Conservation (phyloP, 2,888 invertebrate genomes). For the Agriotes lineatus region DNA sequence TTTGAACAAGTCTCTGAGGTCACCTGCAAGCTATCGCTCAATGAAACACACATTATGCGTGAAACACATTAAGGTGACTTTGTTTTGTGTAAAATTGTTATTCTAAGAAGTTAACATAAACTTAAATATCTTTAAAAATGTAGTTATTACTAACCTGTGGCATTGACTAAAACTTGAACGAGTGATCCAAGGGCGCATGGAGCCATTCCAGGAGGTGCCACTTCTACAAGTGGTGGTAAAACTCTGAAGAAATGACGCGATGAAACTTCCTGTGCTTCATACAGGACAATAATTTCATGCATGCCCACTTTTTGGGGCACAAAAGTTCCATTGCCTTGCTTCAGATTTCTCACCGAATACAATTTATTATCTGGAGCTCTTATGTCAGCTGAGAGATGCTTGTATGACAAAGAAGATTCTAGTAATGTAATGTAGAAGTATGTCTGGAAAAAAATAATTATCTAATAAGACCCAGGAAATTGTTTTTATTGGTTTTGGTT, state of each 20-base stretch:
- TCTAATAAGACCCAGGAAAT: not conserved
- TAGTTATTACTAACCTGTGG: constrained; percentile 71
- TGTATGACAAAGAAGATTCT: constrained; percentile 66
- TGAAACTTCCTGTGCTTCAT: constrained; percentile 70
- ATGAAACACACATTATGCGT: too few species aligned
- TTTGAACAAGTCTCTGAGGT: too few species aligned
- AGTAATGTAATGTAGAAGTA: constrained; percentile 83
- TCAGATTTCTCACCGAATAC: constrained; percentile 64
- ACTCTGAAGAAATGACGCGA: constrained; percentile 84
- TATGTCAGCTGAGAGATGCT: constrained; percentile 61
- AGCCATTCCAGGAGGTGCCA: constrained; percentile 92
- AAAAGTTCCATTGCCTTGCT: constrained; percentile 86
- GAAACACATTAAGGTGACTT: too few species aligned
- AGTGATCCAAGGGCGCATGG: constrained; percentile 95
- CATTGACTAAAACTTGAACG: constrained; percentile 93
- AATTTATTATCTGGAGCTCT: constrained; percentile 63
- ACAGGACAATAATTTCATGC: constrained; percentile 81
- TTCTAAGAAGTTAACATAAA: too few species aligned
- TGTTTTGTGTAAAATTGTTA: too few species aligned
- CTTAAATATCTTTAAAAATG: not conserved
- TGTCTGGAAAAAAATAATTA: constrained; percentile 68
- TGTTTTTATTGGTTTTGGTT: not conserved
- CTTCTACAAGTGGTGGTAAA: constrained; percentile 86
- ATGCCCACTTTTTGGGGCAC: constrained; percentile 92
- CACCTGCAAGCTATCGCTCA: too few species aligned